Base-by-base conservation (phyloP, 2,797 vertebrate genomes). In the Microctenopoma stevenorrisi region DNA sequence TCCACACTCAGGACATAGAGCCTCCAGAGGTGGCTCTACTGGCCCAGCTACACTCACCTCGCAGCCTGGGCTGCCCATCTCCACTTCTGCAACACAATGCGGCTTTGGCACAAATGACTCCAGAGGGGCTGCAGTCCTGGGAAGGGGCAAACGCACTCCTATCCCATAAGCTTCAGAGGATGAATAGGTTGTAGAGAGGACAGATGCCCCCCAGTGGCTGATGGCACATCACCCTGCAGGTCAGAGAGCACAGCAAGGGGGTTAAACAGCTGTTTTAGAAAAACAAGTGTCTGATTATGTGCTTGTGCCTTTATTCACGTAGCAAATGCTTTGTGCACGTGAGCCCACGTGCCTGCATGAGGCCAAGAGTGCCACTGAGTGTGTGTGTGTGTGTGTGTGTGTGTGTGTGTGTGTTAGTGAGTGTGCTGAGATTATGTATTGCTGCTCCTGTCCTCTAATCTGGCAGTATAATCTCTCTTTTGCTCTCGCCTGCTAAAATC, bases 1-100 rank as follows among this genome's bases (percentile, higher is more conserved):
- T 83, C 98, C 98, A 55, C 98, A 99, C 78, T 97, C 97, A 1
- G 95, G 93, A 89, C 98, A 99, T 81, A 96, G 88, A 22, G 95
- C 94, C 64, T 98, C 96, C 89, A 95, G 87, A 46, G 94, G 92
- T 5, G 95, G 90, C 68, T 96, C 95, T 79, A 90, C 92, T n/a
- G 96, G 95, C 83, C 90, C 93, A 11, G 85, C 64, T 0, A 93
- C 90, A 68, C 93, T 93, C 85, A 95, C 94, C 83, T 98, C 96
- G 0, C 95, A 95, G 75, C 93, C 94, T 3, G 96, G 89, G 62
- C 96, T 97, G 88, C 96, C 96, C 98, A 99, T 99, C 56, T 64
- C 87, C 48, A 75, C 69, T 86, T 72, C 84, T 70, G 80, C 55
- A 30, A 51, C 61, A 18, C 85, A 82, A 76, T 72, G 86, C 81